Percentiles rank a stretch among this genome's conserved stretches.
Evolutionary conservation across 92 coral and sea anemone species (phyloP).

Genomic region (Siderastrea siderea): DNA sequence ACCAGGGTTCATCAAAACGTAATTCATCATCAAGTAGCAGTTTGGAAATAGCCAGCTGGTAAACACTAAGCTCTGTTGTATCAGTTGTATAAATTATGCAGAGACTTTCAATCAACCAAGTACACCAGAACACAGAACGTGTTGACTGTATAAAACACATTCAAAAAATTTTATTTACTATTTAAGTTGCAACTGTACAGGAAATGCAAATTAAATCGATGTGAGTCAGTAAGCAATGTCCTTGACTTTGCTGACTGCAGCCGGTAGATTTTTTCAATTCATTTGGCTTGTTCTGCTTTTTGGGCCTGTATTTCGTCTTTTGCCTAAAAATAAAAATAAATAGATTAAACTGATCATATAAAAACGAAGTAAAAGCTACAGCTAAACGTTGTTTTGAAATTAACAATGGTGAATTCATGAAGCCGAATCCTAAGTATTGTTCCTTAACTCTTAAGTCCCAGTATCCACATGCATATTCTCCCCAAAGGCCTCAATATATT

Average conservation of each 20-base stretch:
- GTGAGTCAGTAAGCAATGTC: not conserved
- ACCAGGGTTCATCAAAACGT: no score
- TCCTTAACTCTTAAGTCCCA: no score
- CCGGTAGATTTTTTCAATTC: not conserved
- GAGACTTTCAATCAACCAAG: not conserved
- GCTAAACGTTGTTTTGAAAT: not conserved
- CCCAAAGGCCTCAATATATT: no score
- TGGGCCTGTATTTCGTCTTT: constrained; percentile 83
- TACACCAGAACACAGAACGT: not conserved
- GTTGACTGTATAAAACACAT: not conserved
- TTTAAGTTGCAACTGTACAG: constrained; percentile 25
- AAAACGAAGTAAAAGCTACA: not conserved
- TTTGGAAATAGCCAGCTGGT: no score
- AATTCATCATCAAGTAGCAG: no score
- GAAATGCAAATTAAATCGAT: constrained; percentile 3
- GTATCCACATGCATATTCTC: no score
- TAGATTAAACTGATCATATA: no score
- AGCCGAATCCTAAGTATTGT: no score
- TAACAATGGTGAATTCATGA: no score
- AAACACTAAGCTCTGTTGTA: no score
- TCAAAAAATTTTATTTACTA: not conserved
- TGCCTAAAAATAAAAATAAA: constrained; percentile 67
- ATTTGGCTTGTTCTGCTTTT: constrained; percentile 83
- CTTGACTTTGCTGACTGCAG: not conserved
- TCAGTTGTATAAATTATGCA: not conserved